Evolutionary conservation across 2,888 invertebrate species (phyloP), one percentile per base, ranked within the genome.

Genomic region (Caenorhabditis wallacei): DNA sequence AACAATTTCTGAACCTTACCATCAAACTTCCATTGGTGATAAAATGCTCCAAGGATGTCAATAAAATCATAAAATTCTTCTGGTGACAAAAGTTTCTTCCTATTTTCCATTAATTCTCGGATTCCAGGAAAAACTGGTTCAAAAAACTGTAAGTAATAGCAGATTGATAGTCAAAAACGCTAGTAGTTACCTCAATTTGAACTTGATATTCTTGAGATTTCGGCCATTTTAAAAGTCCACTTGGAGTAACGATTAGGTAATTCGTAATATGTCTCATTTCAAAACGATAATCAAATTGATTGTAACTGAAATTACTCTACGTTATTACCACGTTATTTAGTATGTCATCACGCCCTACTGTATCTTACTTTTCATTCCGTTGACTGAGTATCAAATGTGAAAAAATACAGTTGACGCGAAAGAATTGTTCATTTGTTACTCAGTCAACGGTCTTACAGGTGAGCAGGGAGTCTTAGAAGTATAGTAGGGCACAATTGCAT

Each of bases 21-120:
- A 22, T 59, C 24, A 43, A 76, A 69, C 13, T 22, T 24, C 76
- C 76, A 76, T 13, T 76, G 48, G 24, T 76, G 76, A 40, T 76
- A 76, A 20, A 46, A 69, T 1, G 40, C 61, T 48, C 76, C 76
- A 7, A 76, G 68, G 22, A 76, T 24, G 24, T 76, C 76, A 20
- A 18, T 35, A 3, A 40, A 4, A 18, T 48, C 35, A 48, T 43
- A 51, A 20, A 30, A 59, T 3, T 71, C 26, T 22, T 35, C 37
- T 1, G 71, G 20, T 10, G 71, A n/a, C n/a, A n/a, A 48, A 0
- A 30, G 26, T 43, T 11, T 4, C 10, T 61, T 51, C n/a, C 22
- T 61, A 7, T 46, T 40, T 16, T 24, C 18, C 37, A 64, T 16
- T n/a, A 56, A n/a, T 30, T 22, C n/a, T 5, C 26, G 20, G 13